Evolutionary conservation across 2,888 invertebrate species (phyloP).

Genomic region (Clepsis dumicolana): DNA sequence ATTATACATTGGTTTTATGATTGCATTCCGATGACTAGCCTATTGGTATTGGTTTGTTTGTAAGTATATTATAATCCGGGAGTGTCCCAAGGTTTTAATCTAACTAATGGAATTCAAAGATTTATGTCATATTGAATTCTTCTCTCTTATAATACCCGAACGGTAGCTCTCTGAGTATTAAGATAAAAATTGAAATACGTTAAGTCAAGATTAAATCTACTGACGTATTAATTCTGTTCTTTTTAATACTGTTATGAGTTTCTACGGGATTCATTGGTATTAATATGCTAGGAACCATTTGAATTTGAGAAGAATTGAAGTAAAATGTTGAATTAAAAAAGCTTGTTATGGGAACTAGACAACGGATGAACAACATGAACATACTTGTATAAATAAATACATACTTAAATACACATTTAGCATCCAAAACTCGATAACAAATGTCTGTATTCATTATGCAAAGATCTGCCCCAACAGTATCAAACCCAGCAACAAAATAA

Average conservation of each 20-base stretch:
- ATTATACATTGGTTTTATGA: constrained; percentile 14
- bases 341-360: no score
- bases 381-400: no score
- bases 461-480: no score
- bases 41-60: constrained; percentile 21
- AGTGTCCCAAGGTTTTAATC: constrained; percentile 30
- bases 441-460: not conserved
- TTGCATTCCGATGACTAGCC: not conserved
- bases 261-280: not conserved
- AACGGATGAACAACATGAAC: no score
- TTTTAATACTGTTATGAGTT: constrained; percentile 10
- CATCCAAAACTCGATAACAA: no score
- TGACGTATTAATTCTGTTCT: constrained; percentile 40
- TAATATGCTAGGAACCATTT: not conserved
- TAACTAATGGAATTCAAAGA: constrained; percentile 55
- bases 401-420: no score
- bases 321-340: no score
- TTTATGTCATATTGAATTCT: constrained; percentile 47
- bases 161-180: constrained; percentile 62
- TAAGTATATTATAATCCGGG: constrained; percentile 23
- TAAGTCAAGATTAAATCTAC: constrained; percentile 37
- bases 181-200: constrained; percentile 55
- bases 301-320: not conserved
- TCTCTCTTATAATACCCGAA: constrained; percentile 51
- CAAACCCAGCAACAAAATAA: no score